Percentiles rank a stretch among this genome's conserved stretches.
phyloP scores from a whole-genome alignment of 2,888 invertebrate species.

The Nebria brevicollis region DNA sequence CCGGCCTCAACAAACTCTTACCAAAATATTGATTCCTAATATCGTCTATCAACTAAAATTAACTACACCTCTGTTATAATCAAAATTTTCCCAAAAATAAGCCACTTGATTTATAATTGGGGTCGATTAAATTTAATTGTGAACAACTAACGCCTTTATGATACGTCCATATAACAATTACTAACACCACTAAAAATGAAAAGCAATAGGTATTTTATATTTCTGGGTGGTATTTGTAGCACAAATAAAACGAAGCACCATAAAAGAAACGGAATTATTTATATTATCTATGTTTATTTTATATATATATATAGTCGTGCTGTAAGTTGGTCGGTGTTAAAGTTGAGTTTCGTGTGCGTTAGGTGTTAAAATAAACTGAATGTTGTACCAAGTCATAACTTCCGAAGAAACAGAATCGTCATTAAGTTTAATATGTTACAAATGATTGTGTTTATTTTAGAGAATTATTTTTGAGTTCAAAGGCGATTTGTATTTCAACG shows the following conservation, averaged over 20 bases:
- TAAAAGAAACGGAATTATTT: conserved; percentile 30
- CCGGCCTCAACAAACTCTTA: conserved; percentile 18
- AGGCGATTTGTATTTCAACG: conserved; percentile 42
- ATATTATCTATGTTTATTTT: conserved; percentile 14
- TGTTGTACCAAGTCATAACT: conserved; percentile 51
- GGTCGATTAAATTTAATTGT: background rate
- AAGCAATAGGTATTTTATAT: background rate
- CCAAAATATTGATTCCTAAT: no score
- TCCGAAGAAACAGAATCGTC: conserved; percentile 48
- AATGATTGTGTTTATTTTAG: conserved; percentile 48
- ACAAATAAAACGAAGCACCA: conserved; percentile 17
- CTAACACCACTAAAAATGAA: conserved; percentile 3
- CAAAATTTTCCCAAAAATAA: no score
- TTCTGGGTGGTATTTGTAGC: conserved; percentile 14
- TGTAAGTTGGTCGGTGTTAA: conserved; percentile 7
- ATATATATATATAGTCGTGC: background rate
- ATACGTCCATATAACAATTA: background rate
- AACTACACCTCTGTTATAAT: no score
- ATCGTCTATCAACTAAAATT: no score
- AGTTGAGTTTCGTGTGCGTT: conserved; percentile 52
- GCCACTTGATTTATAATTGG: no score
- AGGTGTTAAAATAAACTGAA: conserved; percentile 54
- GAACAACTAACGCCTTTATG: background rate
- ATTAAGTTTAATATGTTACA: conserved; percentile 48
- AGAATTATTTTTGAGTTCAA: conserved; percentile 47